Evolutionary conservation across 2,888 invertebrate genomes (phyloP).

Genomic region (Hoplodrina blanda): DNA sequence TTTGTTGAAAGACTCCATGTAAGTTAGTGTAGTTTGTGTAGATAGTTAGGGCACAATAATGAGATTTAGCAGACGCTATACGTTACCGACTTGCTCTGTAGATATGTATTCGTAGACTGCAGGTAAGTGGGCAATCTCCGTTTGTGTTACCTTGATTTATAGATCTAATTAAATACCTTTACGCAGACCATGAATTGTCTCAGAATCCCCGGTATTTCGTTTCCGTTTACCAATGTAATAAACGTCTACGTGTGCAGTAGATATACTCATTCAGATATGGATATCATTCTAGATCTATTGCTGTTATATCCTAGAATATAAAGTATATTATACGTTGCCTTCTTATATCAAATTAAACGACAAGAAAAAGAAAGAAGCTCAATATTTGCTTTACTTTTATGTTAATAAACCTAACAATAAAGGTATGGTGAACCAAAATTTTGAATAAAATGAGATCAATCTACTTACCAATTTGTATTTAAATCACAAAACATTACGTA

Average conservation of each 20-base stretch:
- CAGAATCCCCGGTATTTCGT: constrained; percentile 72
- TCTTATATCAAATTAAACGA: too few relatives aligned
- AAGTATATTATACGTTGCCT: not conserved
- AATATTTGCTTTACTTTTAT: not conserved
- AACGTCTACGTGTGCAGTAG: constrained; percentile 46
- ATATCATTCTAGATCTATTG: constrained; percentile 17
- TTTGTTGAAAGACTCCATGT: constrained; percentile 45
- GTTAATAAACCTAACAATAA: not conserved
- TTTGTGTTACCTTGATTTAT: constrained; percentile 80
- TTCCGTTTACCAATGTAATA: constrained; percentile 65
- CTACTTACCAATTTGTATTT: constrained; percentile 26
- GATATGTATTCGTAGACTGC: constrained; percentile 67
- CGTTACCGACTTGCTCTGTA: constrained; percentile 35
- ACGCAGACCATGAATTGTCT: constrained; percentile 82
- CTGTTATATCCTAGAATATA: not conserved
- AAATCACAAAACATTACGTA: constrained; percentile 34
- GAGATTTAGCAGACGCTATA: constrained; percentile 46
- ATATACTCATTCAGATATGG: constrained; percentile 35
- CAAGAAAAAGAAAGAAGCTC: too few relatives aligned
- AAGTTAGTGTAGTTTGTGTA: constrained; percentile 34
- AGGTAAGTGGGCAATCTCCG: constrained; percentile 74
- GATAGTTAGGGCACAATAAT: constrained; percentile 47
- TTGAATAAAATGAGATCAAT: constrained; percentile 19
- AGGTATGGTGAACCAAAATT: not conserved
- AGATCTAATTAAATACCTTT: constrained; percentile 84